A percentile compares a stretch with the other conserved stretches of the same genome.
Evolutionary conservation across 2,888 invertebrate species (phyloP).

Genomic region (Periphyllus acericola): DNA sequence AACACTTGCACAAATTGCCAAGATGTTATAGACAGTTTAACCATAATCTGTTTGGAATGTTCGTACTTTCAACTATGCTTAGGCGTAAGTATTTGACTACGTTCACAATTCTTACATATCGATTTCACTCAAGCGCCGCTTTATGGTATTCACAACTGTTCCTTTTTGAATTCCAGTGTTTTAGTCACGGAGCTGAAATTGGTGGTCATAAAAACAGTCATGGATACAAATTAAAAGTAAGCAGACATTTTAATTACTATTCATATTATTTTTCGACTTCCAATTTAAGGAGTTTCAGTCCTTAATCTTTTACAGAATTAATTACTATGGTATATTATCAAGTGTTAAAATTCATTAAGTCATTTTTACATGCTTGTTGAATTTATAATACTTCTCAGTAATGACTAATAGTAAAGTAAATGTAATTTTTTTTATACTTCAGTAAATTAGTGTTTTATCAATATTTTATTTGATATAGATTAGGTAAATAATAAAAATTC

Average conservation of each 20-base stretch:
- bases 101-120: too few relatives aligned
- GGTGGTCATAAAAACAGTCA: slow-evolving; percentile 91
- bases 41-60: slow-evolving; percentile 91
- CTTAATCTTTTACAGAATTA: too few relatives aligned
- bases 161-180: slow-evolving; percentile 79
- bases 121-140: too few relatives aligned
- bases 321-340: too few relatives aligned
- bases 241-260: slow-evolving; percentile 64
- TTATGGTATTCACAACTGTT: slow-evolving; percentile 1
- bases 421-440: neutral
- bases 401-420: neutral
- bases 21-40: slow-evolving; percentile 88
- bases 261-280: too few relatives aligned
- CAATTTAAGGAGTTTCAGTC: too few relatives aligned
- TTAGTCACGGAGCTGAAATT: slow-evolving; percentile 91
- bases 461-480: too few relatives aligned
- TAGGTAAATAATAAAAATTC: too few relatives aligned
- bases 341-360: neutral
- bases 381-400: neutral
- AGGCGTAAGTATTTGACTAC: slow-evolving; percentile 75
- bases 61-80: slow-evolving; percentile 93
- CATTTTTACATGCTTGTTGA: neutral
- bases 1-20: slow-evolving; percentile 86
- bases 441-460: too few relatives aligned
- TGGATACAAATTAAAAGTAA: slow-evolving; percentile 89